Base-by-base conservation (phyloP, 1,140 invertebrate genomes). In the Agrilus planipennis region DNA sequence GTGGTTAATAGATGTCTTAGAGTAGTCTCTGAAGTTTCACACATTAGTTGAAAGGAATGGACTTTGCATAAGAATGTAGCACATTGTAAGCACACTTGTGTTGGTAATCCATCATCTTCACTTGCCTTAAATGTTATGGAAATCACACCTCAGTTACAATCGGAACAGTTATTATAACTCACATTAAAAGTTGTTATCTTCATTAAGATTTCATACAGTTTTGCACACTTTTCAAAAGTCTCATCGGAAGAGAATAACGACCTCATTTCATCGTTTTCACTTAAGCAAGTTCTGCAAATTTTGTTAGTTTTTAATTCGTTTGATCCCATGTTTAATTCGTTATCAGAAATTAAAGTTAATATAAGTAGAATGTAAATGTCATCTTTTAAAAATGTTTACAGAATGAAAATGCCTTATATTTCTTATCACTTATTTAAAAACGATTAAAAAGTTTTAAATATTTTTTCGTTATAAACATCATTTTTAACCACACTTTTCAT, bases 31-130 rank as follows among this genome's bases (percentile, higher is more conserved):
- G 61, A 62, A 34, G 52, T 44, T 39, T 63, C 56, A 42, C 63
- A 64, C 40, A 56, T 46, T 39, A 61, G 52, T 49, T 62, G 64
- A 44, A 68, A 68, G 9, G 55, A 55, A 42, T 59, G 67, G 15
- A 61, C 52, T 30, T 52, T 52, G 22, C 58, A 57, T 3, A 67
- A 58, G 28, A 61, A 56, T 21, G 58, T 46, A 18, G 61, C 52
- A 48, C 65, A 68, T 42, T 62, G 51, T 16, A 54, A 37, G 47
- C 65, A 68, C 10, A 68, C 55, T 44, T 62, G 50, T 11, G 48
- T 45, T 6, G 65, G 65, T 36, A 67, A 51, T 2, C 62, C 62
- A 50, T 68, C 65, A 30, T 55, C 55, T 52, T 61, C 57, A 18
- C 47, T 34, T 6, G 65, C 51, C 63, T 65, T 37, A 43, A 44